These are phyloP conservation scores for Myrmecophaga tridactyla DNA, from an alignment of 2,113 vertebrate species.

Conservation along the genomic window DNA sequence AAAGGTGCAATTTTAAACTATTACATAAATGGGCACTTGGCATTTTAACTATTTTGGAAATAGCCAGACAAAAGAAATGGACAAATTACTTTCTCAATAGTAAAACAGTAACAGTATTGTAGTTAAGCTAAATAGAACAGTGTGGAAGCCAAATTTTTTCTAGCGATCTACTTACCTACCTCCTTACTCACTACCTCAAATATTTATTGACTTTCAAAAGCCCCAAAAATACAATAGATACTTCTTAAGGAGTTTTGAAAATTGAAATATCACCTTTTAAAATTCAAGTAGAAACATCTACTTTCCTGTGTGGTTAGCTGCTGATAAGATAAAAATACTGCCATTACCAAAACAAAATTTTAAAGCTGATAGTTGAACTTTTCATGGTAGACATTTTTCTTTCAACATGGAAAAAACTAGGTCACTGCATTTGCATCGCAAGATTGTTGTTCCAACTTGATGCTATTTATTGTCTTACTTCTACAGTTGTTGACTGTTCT, in stretches of 20 bases:
- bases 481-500: background rate
- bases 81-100: background rate
- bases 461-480: background rate
- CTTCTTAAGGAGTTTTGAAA: background rate
- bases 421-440: background rate
- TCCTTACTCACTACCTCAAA: background rate
- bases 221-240: background rate
- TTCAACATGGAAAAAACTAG: background rate
- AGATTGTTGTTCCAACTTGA: background rate
- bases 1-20: background rate
- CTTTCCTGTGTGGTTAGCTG: background rate
- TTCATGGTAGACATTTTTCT: background rate
- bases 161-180: background rate
- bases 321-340: background rate
- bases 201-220: slow-evolving; percentile 55
- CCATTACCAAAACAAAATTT: background rate
- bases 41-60: slow-evolving; percentile 29
- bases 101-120: background rate
- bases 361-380: background rate
- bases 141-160: background rate
- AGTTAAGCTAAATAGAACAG: background rate
- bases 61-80: background rate
- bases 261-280: background rate
- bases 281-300: background rate
- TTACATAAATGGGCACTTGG: background rate